Conservation (phyloP, 2,888 invertebrate genomes). For the Selenia dentaria region DNA sequence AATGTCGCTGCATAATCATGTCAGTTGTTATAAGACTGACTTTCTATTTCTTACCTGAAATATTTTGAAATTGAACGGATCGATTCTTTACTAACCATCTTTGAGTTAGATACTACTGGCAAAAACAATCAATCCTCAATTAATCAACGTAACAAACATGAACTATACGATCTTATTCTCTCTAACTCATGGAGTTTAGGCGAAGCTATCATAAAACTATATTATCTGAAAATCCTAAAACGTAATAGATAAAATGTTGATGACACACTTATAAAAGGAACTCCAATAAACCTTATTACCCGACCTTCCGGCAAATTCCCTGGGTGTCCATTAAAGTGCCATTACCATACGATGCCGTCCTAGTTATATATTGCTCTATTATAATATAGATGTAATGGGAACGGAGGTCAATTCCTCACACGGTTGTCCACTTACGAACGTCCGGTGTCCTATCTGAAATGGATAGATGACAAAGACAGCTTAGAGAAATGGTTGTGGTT, state of each 20-base stretch:
- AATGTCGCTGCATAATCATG: too few species aligned
- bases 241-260: background rate
- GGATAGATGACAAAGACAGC: constrained; percentile 6
- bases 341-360: constrained; percentile 15
- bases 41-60: too few species aligned
- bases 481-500: constrained; percentile 1
- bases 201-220: too few species aligned
- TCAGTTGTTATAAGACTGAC: too few species aligned
- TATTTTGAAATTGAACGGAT: too few species aligned
- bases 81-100: too few species aligned
- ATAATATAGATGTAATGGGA: constrained; percentile 41
- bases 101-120: too few species aligned
- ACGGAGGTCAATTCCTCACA: constrained; percentile 36
- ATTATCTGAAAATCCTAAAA: too few species aligned
- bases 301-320: background rate
- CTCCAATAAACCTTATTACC: constrained; percentile 1
- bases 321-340: constrained; percentile 13
- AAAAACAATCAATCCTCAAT: too few species aligned
- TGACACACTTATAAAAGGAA: background rate
- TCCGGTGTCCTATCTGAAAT: constrained; percentile 39
- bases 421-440: constrained; percentile 46
- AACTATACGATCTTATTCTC: too few species aligned
- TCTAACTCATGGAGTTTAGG: too few species aligned
- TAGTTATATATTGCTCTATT: constrained; percentile 34
- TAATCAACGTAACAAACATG: too few species aligned